Evolutionary conservation across 1,140 invertebrate species (phyloP).

Genomic region (Drosophila asahinai): DNA sequence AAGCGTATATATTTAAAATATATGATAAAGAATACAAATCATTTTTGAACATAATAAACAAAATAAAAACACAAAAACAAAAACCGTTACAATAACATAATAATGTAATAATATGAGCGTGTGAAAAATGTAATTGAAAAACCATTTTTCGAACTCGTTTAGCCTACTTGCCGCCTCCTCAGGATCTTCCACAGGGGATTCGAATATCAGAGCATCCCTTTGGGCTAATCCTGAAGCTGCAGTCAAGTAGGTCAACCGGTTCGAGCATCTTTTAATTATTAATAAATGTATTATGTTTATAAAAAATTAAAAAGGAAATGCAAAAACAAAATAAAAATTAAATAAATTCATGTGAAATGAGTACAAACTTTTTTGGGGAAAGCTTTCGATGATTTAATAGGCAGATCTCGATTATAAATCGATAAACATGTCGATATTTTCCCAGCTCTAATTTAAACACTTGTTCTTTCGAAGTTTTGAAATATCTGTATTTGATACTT

Average conservation of each 20-base stretch:
- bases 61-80: constrained; percentile 15
- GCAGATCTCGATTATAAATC: not conserved
- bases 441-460: not conserved
- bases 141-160: constrained; percentile 56
- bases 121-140: constrained; percentile 64
- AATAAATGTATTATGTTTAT: constrained; percentile 85
- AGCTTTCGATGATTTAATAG: not conserved
- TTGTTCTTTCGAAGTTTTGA: constrained; percentile 29
- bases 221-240: constrained; percentile 5
- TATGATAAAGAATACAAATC: constrained; percentile 51
- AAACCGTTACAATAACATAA: constrained; percentile 57
- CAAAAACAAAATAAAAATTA: constrained; percentile 82
- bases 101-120: constrained; percentile 61
- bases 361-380: constrained; percentile 5
- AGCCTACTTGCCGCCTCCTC: constrained; percentile 16
- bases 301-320: constrained; percentile 79
- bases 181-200: not conserved
- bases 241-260: constrained; percentile 29
- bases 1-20: constrained; percentile 57
- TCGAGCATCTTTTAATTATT: constrained; percentile 79
- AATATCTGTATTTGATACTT: constrained; percentile 82
- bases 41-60: constrained; percentile 58
- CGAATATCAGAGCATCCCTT: constrained; percentile 11
- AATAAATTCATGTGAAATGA: constrained; percentile 75
- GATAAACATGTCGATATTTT: not conserved